Base-by-base conservation (phyloP, 2,888 invertebrate species). In the Tenthredo amoena region DNA sequence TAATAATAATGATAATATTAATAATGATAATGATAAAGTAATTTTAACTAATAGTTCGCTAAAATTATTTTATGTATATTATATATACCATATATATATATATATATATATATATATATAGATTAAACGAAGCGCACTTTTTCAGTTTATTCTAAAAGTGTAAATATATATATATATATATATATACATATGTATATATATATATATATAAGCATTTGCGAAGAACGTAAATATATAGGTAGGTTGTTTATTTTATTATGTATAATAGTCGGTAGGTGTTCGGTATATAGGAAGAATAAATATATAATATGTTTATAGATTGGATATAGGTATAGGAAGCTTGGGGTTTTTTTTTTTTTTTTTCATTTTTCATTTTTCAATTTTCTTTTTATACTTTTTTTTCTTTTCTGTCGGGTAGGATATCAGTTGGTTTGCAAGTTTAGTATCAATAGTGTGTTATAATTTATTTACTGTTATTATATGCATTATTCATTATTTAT, bases 321-420 rank as follows among this genome's bases (percentile, higher is more conserved):
- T 43, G 43, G 21, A 26, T 74, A 74, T 74, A 74, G n/a, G 43
- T 74, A 26, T 26, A 74, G 74, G 40, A 74, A 74, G 74, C 74
- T 43, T 82, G 81, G 77, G 77, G 88, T 86, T 85, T 88, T 87
- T 87, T 85, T 79, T 88, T 76, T 85, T 85, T 85, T 21, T 62
- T 62, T 62, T 26, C 84, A 81, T 72, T 62, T 87, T 71, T 77
- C 40, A 55, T 86, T 86, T 65, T 55, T 88, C 86, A 88, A 86
- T 88, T 87, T 88, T 84, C 87, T 83, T 87, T 40, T 2, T 7
- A 1, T n/a, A 50, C 15, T 55, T 18, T 65, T 31, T 10, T 21
- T 9, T 31, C 4, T 31, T 87, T 87, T 86, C 7, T n/a, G 40
- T 40, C 2, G 5, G 34, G n/a, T 84, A 37, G 37, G 26, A 47